These are phyloP conservation scores for Perizoma flavofasciatum DNA, from an alignment of 2,888 invertebrate genomes.

Conservation along the genomic window DNA sequence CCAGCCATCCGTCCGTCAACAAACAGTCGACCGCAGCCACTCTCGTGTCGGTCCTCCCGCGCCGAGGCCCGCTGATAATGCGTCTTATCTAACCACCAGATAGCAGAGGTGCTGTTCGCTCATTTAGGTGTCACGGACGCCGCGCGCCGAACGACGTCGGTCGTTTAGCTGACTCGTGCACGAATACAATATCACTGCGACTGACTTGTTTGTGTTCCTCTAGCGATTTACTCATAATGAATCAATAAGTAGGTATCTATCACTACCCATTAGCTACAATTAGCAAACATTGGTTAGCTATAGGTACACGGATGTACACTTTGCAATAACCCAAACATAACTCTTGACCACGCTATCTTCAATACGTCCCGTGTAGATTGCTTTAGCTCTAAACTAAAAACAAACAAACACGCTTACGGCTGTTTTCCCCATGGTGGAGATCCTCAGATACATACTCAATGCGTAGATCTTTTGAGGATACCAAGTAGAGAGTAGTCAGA, in stretches of 20 bases:
- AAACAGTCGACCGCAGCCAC: constrained; percentile 62
- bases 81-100: constrained; percentile 78
- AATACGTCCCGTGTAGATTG: background rate
- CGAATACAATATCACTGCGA: constrained; percentile 57
- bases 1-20: constrained; percentile 50
- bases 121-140: constrained; percentile 80
- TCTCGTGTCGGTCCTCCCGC: constrained; percentile 65
- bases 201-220: constrained; percentile 64
- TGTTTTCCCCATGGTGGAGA: no score
- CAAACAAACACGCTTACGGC: no score
- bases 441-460: no score
- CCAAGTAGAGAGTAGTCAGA: no score
- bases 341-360: background rate
- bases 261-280: constrained; percentile 45
- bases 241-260: constrained; percentile 46
- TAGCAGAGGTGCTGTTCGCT: constrained; percentile 80
- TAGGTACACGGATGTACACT: background rate
- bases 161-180: constrained; percentile 52
- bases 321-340: background rate
- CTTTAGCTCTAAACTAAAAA: no score
- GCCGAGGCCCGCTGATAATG: constrained; percentile 72
- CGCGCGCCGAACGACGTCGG: constrained; percentile 55
- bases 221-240: constrained; percentile 61
- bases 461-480: no score
- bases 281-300: constrained; percentile 42